These are phyloP conservation scores for Pteronotus mesoamericanus DNA, from an alignment of 2,797 vertebrate species.

Conservation along the genomic window DNA sequence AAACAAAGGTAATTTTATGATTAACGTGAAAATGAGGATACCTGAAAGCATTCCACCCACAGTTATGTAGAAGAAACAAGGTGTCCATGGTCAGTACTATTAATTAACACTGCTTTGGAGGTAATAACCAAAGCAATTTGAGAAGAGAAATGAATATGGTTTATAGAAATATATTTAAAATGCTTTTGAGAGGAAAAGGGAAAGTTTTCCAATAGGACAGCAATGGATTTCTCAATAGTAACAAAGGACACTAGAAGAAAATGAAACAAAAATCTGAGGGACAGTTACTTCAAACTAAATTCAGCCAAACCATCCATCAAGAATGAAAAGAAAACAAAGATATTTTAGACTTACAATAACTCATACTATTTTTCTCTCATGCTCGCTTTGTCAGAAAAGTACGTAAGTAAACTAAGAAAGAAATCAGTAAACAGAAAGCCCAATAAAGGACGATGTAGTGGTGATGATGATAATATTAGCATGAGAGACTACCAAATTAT, in stretches of 20 bases:
- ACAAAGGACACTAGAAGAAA: background rate
- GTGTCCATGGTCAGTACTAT: background rate
- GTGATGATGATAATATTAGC: background rate
- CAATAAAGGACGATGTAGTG: background rate
- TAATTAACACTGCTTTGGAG: conserved; percentile 30
- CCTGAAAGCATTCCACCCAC: background rate
- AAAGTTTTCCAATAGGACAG: background rate
- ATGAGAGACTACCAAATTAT: background rate
- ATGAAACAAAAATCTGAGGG: conserved; percentile 3
- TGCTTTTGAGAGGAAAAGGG: background rate
- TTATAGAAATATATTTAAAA: conserved; percentile 15
- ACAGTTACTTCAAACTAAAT: conserved; percentile 33
- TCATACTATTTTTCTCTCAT: background rate
- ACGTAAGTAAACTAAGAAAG: background rate
- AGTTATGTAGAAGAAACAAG: background rate
- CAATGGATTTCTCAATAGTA: conserved; percentile 1
- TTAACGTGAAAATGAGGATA: conserved; percentile 5
- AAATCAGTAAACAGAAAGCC: background rate
- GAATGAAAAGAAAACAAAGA: conserved; percentile 19
- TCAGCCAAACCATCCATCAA: conserved; percentile 18
- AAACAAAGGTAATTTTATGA: conserved; percentile 18
- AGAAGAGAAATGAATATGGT: background rate
- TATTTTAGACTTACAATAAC: conserved; percentile 27
- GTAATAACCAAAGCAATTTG: conserved; percentile 1
- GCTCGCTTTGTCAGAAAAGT: background rate